phyloP scores from a whole-genome alignment of 2,797 vertebrate species.

The Pampus argenteus region DNA sequence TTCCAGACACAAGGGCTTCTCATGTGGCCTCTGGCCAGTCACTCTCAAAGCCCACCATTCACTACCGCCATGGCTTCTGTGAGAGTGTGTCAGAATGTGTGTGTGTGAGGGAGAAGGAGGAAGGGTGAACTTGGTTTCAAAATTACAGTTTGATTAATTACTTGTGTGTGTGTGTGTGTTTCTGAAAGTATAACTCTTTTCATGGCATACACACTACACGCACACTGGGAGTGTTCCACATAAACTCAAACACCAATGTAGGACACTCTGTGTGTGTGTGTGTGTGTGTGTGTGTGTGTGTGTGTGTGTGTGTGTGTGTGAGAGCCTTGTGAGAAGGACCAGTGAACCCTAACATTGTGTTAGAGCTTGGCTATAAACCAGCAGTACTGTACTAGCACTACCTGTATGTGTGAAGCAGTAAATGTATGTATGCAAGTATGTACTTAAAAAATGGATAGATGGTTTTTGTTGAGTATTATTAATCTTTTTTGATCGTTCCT shows the following conservation, averaged over 20 bases:
- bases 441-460: neutral
- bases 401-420: slow-evolving; percentile 33
- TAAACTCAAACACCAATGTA: slow-evolving; percentile 40
- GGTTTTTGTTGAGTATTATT: neutral
- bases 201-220: slow-evolving; percentile 9
- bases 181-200: slow-evolving; percentile 6
- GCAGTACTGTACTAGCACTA: slow-evolving; percentile 30
- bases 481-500: neutral
- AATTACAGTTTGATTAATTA: slow-evolving; percentile 74
- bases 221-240: slow-evolving; percentile 31
- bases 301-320: slow-evolving; percentile 37
- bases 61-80: slow-evolving; percentile 41
- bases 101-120: slow-evolving; percentile 44
- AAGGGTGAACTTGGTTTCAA: slow-evolving; percentile 63
- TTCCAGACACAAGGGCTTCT: slow-evolving; percentile 77
- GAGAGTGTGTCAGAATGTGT: slow-evolving; percentile 54
- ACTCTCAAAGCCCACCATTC: slow-evolving; percentile 79
- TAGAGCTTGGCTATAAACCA: slow-evolving; percentile 51
- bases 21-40: slow-evolving; percentile 75
- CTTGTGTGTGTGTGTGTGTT: slow-evolving; percentile 28
- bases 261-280: slow-evolving; percentile 38
- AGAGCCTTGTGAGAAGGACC: slow-evolving; percentile 49
- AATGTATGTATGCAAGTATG: neutral
- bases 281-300: slow-evolving; percentile 24
- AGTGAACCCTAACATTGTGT: slow-evolving; percentile 56